phyloP scores from a whole-genome alignment of 2,797 vertebrate species.

The Semaprochilodus insignis region DNA sequence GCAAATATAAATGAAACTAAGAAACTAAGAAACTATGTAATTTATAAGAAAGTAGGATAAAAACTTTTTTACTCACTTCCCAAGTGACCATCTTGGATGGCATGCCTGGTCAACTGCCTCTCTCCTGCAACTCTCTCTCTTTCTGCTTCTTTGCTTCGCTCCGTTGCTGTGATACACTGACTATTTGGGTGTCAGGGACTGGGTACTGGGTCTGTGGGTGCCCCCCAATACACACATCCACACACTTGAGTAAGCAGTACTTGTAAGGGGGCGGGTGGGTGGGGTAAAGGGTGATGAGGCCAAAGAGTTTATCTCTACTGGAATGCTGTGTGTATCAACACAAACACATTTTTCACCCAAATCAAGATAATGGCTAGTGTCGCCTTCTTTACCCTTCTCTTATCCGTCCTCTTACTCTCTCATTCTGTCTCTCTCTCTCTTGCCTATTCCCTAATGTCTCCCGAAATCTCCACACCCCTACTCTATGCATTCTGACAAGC shows the following conservation, averaged over 20 bases:
- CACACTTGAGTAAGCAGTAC: constrained; percentile 37
- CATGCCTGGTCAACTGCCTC: constrained; percentile 55
- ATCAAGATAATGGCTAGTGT: constrained; percentile 60
- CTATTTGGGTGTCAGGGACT: constrained; percentile 70
- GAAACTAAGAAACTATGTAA: not conserved
- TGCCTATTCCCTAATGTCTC: constrained; percentile 62
- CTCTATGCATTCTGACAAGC: constrained; percentile 77
- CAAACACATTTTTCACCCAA: constrained; percentile 75
- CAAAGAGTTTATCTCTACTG: constrained; percentile 80
- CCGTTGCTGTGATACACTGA: constrained; percentile 68
- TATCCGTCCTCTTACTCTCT: not conserved
- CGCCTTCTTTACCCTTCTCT: constrained; percentile 22
- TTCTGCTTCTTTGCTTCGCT: constrained; percentile 55
- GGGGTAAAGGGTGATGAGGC: constrained; percentile 67
- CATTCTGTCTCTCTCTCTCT: constrained; percentile 42
- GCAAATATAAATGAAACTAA: not conserved
- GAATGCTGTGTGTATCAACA: constrained; percentile 82
- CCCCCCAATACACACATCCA: constrained; percentile 57
- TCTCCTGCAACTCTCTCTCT: constrained; percentile 56
- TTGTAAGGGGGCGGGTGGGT: constrained; percentile 46
- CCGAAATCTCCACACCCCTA: constrained; percentile 66
- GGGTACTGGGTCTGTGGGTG: constrained; percentile 59
- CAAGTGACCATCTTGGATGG: constrained; percentile 49
- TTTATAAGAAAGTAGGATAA: not conserved
- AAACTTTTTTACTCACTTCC: constrained; percentile 51